These are phyloP conservation scores for Erannis defoliaria DNA, from an alignment of 2,888 invertebrate genomes.

Conservation along the genomic window DNA sequence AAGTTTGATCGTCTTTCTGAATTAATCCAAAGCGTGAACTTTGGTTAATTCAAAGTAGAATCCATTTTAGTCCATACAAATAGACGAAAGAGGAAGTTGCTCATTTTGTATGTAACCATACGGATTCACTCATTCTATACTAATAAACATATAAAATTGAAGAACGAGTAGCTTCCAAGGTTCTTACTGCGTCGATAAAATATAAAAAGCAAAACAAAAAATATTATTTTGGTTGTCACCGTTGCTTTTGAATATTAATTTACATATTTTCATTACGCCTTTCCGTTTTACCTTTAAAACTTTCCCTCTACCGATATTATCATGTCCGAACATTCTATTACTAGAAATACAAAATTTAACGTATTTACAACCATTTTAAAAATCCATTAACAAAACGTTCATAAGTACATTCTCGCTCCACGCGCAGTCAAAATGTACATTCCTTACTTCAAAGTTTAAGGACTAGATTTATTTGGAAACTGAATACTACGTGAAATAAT, in stretches of 20 bases:
- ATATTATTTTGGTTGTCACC: conserved; percentile 60
- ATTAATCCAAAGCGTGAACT: conserved; percentile 45
- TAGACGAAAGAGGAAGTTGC: conserved; percentile 84
- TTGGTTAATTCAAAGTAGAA: conserved; percentile 63
- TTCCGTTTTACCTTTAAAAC: conserved; percentile 57
- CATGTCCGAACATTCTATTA: conserved; percentile 81
- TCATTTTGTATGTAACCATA: conserved; percentile 76
- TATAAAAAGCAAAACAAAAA: conserved; percentile 53
- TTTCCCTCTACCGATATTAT: conserved; percentile 75
- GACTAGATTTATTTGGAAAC: conserved; percentile 82
- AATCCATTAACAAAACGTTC: conserved; percentile 80
- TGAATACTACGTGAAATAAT: conserved; percentile 65
- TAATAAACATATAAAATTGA: conserved; percentile 40
- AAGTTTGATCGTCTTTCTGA: conserved; percentile 56
- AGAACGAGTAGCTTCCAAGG: conserved; percentile 49
- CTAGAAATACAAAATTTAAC: conserved; percentile 87
- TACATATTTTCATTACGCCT: conserved; percentile 65
- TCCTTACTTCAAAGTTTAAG: conserved; percentile 69
- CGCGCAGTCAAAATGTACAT: conserved; percentile 83
- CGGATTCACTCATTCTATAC: conserved; percentile 72
- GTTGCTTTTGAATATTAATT: conserved; percentile 63
- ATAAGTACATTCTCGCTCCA: conserved; percentile 83
- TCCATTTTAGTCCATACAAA: conserved; percentile 81
- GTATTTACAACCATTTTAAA: conserved; percentile 85
- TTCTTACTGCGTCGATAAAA: conserved; percentile 47